Conservation (phyloP, 2,113 vertebrate genomes). For the Tyrannus savana region DNA sequence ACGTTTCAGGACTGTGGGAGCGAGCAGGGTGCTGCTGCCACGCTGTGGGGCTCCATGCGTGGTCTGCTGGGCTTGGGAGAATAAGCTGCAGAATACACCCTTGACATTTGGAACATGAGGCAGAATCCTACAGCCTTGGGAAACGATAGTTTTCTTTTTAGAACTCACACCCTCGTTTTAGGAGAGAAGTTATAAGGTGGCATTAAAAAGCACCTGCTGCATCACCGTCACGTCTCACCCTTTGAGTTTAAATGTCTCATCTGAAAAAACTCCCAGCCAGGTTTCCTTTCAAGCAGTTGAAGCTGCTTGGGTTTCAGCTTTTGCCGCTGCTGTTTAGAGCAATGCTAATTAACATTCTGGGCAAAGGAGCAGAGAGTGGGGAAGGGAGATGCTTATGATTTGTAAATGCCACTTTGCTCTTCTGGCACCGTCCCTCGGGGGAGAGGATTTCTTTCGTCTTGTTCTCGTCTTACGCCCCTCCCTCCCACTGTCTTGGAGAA, state of each 20-base stretch:
- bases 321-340: neutral
- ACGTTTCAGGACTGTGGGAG: neutral
- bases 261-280: neutral
- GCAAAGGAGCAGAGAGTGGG: constrained; percentile 4
- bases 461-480: neutral
- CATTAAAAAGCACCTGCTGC: constrained; percentile 27
- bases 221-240: neutral
- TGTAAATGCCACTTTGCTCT: constrained; percentile 57
- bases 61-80: neutral
- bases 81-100: neutral
- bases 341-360: constrained; percentile 54
- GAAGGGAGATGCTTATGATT: constrained; percentile 36
- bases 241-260: neutral
- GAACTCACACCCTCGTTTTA: neutral
- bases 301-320: neutral
- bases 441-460: neutral
- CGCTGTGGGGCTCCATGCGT: neutral
- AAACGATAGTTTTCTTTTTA: neutral
- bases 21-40: neutral
- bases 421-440: neutral
- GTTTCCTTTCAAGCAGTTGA: neutral
- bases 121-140: neutral
- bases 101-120: neutral
- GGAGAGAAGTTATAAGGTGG: neutral
- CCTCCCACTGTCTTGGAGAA: neutral